These are phyloP conservation scores for Opisthocomus hoazin DNA, from an alignment of 2,113 vertebrate species.

Conservation along the genomic window DNA sequence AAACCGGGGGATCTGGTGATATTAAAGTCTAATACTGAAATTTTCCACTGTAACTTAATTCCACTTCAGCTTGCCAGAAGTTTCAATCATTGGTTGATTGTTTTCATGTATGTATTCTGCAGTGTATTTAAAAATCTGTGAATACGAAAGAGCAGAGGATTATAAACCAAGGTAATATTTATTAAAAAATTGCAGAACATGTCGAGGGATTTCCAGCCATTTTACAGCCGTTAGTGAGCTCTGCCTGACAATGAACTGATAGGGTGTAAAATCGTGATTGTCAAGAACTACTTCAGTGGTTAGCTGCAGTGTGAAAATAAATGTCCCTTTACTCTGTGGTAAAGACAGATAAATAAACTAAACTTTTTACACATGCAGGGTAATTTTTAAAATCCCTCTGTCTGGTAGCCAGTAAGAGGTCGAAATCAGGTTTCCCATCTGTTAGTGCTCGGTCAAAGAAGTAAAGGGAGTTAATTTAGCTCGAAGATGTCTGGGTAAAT, in stretches of 20 bases:
- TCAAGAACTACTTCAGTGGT: neutral
- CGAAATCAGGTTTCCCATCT: slow-evolving; percentile 20
- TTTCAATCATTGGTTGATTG: slow-evolving; percentile 32
- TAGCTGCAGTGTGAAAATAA: neutral
- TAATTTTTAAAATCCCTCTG: neutral
- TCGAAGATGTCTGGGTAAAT: slow-evolving; percentile 70
- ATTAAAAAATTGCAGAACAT: neutral
- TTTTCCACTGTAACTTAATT: slow-evolving; percentile 69
- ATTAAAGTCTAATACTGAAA: slow-evolving; percentile 49
- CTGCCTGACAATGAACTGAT: neutral
- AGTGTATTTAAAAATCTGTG: neutral
- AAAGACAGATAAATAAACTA: neutral
- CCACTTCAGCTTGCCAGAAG: slow-evolving; percentile 56
- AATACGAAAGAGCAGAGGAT: neutral
- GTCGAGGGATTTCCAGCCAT: neutral
- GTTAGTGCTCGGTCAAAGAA: neutral
- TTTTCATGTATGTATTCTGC: slow-evolving; percentile 10
- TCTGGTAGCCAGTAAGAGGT: neutral
- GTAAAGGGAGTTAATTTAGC: slow-evolving; percentile 39
- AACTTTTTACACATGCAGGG: neutral
- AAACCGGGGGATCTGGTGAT: slow-evolving; percentile 44
- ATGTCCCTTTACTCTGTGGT: neutral
- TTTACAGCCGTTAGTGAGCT: neutral
- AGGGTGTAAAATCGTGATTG: neutral
- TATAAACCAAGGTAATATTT: neutral